Percentiles rank a stretch among this genome's conserved stretches.
Evolutionary conservation across 2,888 invertebrate genomes (phyloP).

Genomic region (Pasiphila rectangulata): DNA sequence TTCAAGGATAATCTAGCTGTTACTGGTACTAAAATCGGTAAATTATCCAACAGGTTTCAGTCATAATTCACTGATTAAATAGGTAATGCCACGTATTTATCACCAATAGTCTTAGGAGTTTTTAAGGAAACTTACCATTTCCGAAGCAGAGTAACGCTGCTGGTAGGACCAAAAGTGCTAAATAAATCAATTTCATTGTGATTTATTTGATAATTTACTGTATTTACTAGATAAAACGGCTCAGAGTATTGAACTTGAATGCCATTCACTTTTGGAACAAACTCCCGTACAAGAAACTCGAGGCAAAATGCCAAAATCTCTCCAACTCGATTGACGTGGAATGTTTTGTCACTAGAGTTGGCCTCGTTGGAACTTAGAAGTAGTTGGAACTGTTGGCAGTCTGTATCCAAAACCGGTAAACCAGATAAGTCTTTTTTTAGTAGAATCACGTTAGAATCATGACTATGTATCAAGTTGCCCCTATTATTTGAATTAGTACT

Average conservation of each 20-base stretch:
- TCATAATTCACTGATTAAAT: constrained; percentile 45
- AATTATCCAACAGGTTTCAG: constrained; percentile 42
- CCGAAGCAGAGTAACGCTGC: constrained; percentile 86
- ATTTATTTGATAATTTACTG: constrained; percentile 41
- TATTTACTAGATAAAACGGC: constrained; percentile 44
- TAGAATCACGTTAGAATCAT: no score
- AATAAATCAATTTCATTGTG: constrained; percentile 85
- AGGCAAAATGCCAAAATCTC: constrained; percentile 70
- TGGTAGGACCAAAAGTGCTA: constrained; percentile 85
- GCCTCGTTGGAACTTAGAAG: no score
- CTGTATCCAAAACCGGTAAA: constrained; percentile 35
- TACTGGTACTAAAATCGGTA: background rate
- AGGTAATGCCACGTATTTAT: constrained; percentile 70
- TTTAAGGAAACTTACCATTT: constrained; percentile 83
- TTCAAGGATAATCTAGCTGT: background rate
- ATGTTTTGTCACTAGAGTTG: constrained; percentile 69
- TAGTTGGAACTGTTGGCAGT: no score
- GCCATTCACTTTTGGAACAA: constrained; percentile 70
- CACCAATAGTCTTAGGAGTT: constrained; percentile 34
- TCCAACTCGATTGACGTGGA: constrained; percentile 82
- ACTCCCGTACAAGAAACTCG: constrained; percentile 57
- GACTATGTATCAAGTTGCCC: no score
- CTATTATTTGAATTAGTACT: no score
- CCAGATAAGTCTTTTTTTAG: no score
- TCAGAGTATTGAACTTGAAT: constrained; percentile 52